These are phyloP conservation scores for Sesamia inferens DNA, from an alignment of 2,888 invertebrate genomes.

Conservation along the genomic window DNA sequence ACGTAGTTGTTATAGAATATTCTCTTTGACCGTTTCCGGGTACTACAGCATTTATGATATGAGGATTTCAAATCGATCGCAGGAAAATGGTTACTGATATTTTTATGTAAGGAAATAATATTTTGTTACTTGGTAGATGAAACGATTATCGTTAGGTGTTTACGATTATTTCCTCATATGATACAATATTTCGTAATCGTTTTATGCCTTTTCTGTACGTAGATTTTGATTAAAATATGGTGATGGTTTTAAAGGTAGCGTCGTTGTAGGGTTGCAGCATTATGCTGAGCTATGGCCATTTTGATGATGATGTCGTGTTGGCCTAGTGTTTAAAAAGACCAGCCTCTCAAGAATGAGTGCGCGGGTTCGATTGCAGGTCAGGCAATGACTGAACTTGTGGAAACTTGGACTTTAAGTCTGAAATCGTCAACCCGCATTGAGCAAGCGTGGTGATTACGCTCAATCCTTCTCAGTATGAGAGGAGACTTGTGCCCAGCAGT, in stretches of 20 bases:
- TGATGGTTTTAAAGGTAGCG: neutral
- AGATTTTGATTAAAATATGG: neutral
- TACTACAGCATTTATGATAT: constrained; percentile 13
- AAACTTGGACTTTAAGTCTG: no score
- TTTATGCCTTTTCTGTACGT: neutral
- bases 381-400: no score
- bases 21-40: constrained; percentile 8
- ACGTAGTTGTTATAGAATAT: constrained; percentile 27
- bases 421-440: no score
- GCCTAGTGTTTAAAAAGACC: no score
- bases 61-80: constrained; percentile 2
- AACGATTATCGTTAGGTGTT: neutral
- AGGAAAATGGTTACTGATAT: neutral
- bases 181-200: constrained; percentile 2
- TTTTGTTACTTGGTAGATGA: neutral
- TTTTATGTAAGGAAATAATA: neutral
- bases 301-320: no score
- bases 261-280: neutral
- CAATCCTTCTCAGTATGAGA: no score
- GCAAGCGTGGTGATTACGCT: no score
- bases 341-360: no score
- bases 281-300: neutral
- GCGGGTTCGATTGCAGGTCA: no score
- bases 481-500: no score
- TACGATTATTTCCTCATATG: neutral